phyloP scores from a whole-genome alignment of 2,888 invertebrate genomes.

The Proisotoma minuta region DNA sequence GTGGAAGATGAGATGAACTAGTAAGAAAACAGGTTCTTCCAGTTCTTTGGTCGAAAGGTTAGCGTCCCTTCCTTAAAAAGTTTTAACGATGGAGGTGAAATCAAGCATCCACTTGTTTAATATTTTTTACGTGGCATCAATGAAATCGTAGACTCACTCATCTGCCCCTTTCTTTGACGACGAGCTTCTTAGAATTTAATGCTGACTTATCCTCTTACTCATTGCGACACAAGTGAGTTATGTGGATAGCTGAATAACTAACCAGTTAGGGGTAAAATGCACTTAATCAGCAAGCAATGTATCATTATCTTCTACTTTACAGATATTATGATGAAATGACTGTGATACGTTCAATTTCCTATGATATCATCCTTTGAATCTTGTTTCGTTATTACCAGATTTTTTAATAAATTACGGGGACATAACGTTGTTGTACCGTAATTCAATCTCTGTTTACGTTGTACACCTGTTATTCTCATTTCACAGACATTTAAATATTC shows the following conservation, averaged over 20 bases:
- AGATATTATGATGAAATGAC: neutral
- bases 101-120: constrained; percentile 27
- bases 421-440: no score
- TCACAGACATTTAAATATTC: no score
- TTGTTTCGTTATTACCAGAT: neutral
- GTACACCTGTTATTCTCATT: no score
- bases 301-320: neutral
- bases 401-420: no score
- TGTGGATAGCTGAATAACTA: neutral
- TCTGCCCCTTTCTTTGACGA: neutral
- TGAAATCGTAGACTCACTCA: no score
- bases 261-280: constrained; percentile 1
- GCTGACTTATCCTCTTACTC: neutral
- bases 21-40: constrained; percentile 36
- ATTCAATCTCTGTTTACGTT: no score
- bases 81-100: constrained; percentile 17
- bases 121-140: no score
- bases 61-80: constrained; percentile 37
- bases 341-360: neutral
- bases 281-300: constrained; percentile 5
- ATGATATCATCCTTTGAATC: neutral
- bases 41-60: constrained; percentile 45
- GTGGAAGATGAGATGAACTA: constrained; percentile 6
- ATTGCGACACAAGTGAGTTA: no score
- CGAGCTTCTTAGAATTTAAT: neutral